phyloP scores from a whole-genome alignment of 2,113 vertebrate genomes.

The Phocoena sinus region DNA sequence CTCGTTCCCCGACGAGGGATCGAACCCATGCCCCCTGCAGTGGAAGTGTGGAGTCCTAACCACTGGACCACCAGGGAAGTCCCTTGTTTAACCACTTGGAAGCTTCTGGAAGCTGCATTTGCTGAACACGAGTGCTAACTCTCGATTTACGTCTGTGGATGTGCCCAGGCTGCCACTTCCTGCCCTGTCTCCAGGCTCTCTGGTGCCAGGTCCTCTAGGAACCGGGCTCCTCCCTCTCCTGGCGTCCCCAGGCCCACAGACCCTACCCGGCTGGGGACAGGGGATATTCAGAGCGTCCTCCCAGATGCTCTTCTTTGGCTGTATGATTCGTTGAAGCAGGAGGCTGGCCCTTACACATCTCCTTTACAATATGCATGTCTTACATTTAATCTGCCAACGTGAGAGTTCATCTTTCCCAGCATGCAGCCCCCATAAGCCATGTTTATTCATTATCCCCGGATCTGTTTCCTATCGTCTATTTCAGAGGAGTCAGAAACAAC shows the following conservation, averaged over 20 bases:
- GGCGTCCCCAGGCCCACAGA: rapidly evolving
- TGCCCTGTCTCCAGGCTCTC: neutral
- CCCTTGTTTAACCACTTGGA: neutral
- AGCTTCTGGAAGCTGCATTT: neutral
- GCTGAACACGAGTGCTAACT: neutral
- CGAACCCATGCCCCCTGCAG: rapidly evolving
- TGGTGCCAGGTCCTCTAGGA: rapidly evolving
- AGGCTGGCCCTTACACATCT: neutral
- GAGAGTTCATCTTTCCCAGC: neutral
- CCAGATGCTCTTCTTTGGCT: neutral
- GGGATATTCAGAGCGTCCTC: rapidly evolving
- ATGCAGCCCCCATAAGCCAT: constrained; percentile 50
- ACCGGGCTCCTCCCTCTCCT: neutral
- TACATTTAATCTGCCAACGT: neutral
- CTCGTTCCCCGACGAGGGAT: neutral
- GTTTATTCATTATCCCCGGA: constrained; percentile 60
- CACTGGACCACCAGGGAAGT: neutral
- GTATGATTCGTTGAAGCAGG: rapidly evolving
- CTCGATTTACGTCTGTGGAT: rapidly evolving
- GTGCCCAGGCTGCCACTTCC: neutral
- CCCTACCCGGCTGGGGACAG: neutral
- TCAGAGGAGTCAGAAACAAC: constrained; percentile 66
- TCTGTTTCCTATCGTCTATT: constrained; percentile 60
- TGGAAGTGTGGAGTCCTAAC: neutral
- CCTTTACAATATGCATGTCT: constrained; percentile 4